Evolutionary conservation across 2,113 vertebrate species (phyloP).

Genomic region (Muntiacus muntjak): DNA sequence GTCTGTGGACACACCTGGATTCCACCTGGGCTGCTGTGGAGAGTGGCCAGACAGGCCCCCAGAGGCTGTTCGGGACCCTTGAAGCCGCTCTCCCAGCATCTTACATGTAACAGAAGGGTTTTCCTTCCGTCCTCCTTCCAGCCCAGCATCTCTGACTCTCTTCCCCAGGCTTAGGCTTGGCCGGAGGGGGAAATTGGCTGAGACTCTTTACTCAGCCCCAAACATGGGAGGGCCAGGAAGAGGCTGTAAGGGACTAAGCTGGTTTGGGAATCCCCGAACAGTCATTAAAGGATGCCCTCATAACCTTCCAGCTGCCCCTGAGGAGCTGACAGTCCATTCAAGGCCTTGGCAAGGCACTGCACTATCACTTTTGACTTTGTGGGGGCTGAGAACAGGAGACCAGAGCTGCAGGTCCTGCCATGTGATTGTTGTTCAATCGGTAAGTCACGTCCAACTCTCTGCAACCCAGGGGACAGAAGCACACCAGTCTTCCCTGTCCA

Average conservation of each 20-base stretch:
- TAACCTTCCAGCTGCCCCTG: neutral
- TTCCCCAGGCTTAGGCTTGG: neutral
- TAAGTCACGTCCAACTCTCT: neutral
- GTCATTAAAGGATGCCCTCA: accelerated
- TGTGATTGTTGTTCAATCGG: neutral
- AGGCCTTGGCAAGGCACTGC: neutral
- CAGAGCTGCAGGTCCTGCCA: neutral
- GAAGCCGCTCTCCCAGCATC: accelerated
- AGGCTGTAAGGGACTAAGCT: accelerated
- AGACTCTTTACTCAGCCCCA: neutral
- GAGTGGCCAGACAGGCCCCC: neutral
- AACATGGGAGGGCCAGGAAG: neutral
- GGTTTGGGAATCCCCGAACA: neutral
- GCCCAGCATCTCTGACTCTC: neutral
- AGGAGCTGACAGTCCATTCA: neutral
- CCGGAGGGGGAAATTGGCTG: neutral
- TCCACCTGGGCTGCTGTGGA: neutral
- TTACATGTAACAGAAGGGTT: neutral
- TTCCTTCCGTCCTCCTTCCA: neutral
- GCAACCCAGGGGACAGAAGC: neutral
- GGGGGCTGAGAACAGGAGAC: no score
- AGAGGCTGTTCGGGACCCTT: neutral
- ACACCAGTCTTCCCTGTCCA: neutral
- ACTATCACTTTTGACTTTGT: accelerated
- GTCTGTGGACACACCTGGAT: neutral